phyloP scores from a whole-genome alignment of 2,113 vertebrate genomes.

The Ameiurus melas region DNA sequence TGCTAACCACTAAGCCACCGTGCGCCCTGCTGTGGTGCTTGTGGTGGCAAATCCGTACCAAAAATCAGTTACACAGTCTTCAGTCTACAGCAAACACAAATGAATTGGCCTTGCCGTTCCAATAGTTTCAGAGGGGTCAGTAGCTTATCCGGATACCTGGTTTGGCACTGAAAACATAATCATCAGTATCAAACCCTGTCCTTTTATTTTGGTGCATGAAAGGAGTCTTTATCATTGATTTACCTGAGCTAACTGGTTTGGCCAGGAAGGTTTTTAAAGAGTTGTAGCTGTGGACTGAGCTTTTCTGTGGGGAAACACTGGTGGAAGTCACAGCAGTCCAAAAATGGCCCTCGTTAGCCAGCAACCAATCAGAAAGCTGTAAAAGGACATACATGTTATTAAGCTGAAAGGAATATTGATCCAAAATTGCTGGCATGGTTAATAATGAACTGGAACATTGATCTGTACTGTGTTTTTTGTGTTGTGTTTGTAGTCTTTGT shows the following conservation, averaged over 20 bases:
- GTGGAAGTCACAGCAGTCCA: constrained; percentile 38
- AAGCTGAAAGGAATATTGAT: neutral
- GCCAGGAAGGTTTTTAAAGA: constrained; percentile 76
- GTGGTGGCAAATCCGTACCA: too few relatives aligned
- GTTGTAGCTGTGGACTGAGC: constrained; percentile 45
- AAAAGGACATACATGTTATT: neutral
- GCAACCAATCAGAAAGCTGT: constrained; percentile 85
- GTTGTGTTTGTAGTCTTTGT: neutral
- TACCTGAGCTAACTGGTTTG: constrained; percentile 70
- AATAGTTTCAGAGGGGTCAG: too few relatives aligned
- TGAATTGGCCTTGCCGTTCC: too few relatives aligned
- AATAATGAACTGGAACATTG: neutral
- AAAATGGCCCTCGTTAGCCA: constrained; percentile 77
- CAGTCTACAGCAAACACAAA: too few relatives aligned
- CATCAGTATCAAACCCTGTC: neutral
- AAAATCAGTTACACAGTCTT: too few relatives aligned
- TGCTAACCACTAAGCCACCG: too few relatives aligned
- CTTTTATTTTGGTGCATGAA: neutral
- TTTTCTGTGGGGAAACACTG: constrained; percentile 7
- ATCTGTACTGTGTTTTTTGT: neutral
- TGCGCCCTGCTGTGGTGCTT: too few relatives aligned
- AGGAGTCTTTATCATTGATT: neutral
- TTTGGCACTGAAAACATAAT: neutral
- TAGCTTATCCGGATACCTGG: neutral
- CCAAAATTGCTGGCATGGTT: neutral